Base-by-base conservation (phyloP, 2,113 vertebrate genomes). In the Struthidea cinerea region DNA sequence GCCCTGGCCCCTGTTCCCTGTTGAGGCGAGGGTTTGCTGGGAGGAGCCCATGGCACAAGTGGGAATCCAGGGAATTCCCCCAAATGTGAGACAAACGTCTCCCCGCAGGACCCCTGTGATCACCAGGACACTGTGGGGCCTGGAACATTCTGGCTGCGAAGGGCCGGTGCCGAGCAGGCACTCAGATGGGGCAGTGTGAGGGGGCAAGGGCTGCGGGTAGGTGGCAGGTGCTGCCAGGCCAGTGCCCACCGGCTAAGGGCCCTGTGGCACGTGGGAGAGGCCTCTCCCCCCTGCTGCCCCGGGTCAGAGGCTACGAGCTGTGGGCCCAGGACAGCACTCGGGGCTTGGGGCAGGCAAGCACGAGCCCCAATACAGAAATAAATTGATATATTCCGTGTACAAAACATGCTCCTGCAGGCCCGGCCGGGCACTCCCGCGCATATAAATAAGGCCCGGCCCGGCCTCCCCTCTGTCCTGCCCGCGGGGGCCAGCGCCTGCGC, bases 11-110 rank as follows among this genome's bases (percentile, higher is more conserved):
- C 30, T 41, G 28, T 5, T 32, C 27, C 11, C 28, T 46, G 4
- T 6, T 28, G 28, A 70, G n/a, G 33, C 1, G 1, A 17, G 6
- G 39, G 5, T 6, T 41, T 12, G 11, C 21, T 4, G 1, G 6
- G 8, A 32, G 24, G 9, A 56, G n/a, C 52, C 37, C 8, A 2
- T 1, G 5, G 53, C 61, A 41, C 28, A 60, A 5, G 13, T 13
- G 24, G 20, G 47, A 61, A 26, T 68, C 13, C 17, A 60, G 16
- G 21, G 19, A 59, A 3, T 18, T 30, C 28, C 12, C 30, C 7
- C 27, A 5, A 23, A 5, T 1, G 16, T 13, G 16, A n/a, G n/a
- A 68, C n/a, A n/a, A 4, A 21, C 0, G 0, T 10, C 9, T 59
- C 37, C 19, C 10, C 26, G 6, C 11, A 30, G 46, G 13, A 2